Percentiles rank a stretch among this genome's conserved stretches.
Evolutionary conservation across 2,797 vertebrate species (phyloP).

Genomic region (Lutjanus argentimaculatus): DNA sequence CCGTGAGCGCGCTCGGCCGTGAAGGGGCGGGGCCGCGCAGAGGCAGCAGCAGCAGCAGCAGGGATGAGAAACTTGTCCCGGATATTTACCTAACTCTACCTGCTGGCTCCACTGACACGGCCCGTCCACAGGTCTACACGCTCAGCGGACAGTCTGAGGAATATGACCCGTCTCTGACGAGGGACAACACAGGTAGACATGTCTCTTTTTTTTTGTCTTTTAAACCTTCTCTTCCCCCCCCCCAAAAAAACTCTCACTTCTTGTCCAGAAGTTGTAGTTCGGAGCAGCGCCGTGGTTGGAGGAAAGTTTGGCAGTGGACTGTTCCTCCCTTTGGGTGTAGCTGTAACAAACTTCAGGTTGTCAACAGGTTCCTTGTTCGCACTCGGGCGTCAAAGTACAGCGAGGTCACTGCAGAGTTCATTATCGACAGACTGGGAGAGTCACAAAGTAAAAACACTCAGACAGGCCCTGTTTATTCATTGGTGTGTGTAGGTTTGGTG

Average conservation of each 20-base stretch:
- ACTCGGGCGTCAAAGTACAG: constrained; percentile 79
- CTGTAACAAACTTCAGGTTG: constrained; percentile 61
- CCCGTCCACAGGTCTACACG: constrained; percentile 47
- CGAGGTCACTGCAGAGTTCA: constrained; percentile 55
- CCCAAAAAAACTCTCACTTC: constrained; percentile 43
- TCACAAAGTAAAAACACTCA: constrained; percentile 14
- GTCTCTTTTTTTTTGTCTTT: constrained; percentile 9
- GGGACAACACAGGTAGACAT: constrained; percentile 71
- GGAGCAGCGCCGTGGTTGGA: constrained; percentile 42
- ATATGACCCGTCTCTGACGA: constrained; percentile 53
- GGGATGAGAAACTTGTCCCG: constrained; percentile 82
- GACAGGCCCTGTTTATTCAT: constrained; percentile 46
- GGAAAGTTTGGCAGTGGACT: constrained; percentile 61
- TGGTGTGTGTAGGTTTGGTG: constrained; percentile 21
- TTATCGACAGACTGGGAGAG: constrained; percentile 19
- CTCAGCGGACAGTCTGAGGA: constrained; percentile 40
- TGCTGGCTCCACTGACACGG: constrained; percentile 72
- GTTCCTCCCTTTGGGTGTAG: constrained; percentile 74
- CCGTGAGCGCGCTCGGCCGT: constrained; percentile 60
- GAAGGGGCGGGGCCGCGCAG: constrained; percentile 79
- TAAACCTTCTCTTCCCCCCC: constrained; percentile 8
- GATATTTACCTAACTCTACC: constrained; percentile 85
- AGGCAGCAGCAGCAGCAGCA: constrained; percentile 57
- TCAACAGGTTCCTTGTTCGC: constrained; percentile 80
- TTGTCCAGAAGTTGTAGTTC: constrained; percentile 43